Conservation (phyloP, 2,797 vertebrate species). For the Potorous gilbertii region DNA sequence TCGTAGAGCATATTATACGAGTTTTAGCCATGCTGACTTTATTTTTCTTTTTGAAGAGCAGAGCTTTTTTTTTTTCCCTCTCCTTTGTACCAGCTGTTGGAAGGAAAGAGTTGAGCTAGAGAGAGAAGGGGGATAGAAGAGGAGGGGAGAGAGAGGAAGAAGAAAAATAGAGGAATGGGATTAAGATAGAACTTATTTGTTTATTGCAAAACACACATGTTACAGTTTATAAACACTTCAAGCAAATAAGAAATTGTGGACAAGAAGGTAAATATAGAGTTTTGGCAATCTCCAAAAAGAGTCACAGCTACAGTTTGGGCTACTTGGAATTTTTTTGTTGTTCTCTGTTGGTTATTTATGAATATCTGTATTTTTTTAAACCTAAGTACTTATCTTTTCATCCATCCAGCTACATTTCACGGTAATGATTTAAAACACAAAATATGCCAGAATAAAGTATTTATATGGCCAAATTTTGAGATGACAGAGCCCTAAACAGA, state of each 20-base stretch:
- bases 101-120: slow-evolving; percentile 68
- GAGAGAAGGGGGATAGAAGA: slow-evolving; percentile 38
- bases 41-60: slow-evolving; percentile 58
- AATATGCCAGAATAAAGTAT: slow-evolving; percentile 68
- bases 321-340: slow-evolving; percentile 64
- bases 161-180: slow-evolving; percentile 62
- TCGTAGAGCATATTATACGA: slow-evolving; percentile 67
- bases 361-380: slow-evolving; percentile 60
- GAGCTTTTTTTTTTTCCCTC: neutral
- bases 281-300: slow-evolving; percentile 68
- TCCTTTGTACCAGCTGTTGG: slow-evolving; percentile 73
- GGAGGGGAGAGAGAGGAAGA: slow-evolving; percentile 33
- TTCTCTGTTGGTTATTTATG: slow-evolving; percentile 60
- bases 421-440: slow-evolving; percentile 73
- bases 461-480: slow-evolving; percentile 74
- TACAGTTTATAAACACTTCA: slow-evolving; percentile 77
- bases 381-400: slow-evolving; percentile 56
- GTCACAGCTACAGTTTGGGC: slow-evolving; percentile 51
- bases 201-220: slow-evolving; percentile 76
- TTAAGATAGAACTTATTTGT: slow-evolving; percentile 71
- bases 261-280: slow-evolving; percentile 68
- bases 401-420: slow-evolving; percentile 71
- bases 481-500: slow-evolving; percentile 74
- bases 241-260: slow-evolving; percentile 72
- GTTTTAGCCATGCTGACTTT: slow-evolving; percentile 44